These are phyloP conservation scores for Eueremaeus valkanovi DNA, from an alignment of 2,888 invertebrate genomes.

Conservation along the genomic window DNA sequence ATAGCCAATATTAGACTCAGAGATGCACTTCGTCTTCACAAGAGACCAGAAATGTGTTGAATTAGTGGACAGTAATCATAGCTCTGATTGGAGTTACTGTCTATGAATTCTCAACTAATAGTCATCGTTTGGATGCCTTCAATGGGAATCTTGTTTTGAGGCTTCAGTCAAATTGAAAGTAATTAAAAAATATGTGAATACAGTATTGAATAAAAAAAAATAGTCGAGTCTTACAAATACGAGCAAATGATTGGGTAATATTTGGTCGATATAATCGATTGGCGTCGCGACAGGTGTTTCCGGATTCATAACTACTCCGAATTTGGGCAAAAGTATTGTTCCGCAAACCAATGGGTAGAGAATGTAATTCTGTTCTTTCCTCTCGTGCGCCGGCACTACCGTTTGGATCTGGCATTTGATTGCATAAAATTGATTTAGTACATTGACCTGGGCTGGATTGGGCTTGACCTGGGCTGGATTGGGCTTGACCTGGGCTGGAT, in stretches of 20 bases:
- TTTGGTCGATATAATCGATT: slow-evolving; percentile 4
- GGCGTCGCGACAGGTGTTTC: background rate
- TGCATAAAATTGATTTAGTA: no score
- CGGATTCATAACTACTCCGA: slow-evolving; percentile 21
- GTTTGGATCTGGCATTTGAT: background rate
- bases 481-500: no score
- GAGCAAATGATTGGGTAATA: background rate
- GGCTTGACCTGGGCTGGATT: no score
- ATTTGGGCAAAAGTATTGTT: slow-evolving; percentile 23
- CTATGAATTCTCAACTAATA: no score
- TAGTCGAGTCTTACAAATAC: background rate
- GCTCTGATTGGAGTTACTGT: no score
- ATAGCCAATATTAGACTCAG: background rate
- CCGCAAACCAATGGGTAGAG: slow-evolving; percentile 34
- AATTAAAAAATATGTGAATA: no score
- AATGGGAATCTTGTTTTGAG: background rate
- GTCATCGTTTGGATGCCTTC: background rate
- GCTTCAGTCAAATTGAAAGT: background rate
- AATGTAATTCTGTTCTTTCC: slow-evolving; percentile 25
- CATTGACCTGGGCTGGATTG: no score
- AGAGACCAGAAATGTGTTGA: no score
- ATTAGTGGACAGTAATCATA: no score
- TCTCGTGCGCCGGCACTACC: background rate
- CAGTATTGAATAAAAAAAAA: background rate
- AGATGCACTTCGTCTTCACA: background rate